Conservation (phyloP, 2,797 vertebrate species). For the Gymnothorax javanicus region DNA sequence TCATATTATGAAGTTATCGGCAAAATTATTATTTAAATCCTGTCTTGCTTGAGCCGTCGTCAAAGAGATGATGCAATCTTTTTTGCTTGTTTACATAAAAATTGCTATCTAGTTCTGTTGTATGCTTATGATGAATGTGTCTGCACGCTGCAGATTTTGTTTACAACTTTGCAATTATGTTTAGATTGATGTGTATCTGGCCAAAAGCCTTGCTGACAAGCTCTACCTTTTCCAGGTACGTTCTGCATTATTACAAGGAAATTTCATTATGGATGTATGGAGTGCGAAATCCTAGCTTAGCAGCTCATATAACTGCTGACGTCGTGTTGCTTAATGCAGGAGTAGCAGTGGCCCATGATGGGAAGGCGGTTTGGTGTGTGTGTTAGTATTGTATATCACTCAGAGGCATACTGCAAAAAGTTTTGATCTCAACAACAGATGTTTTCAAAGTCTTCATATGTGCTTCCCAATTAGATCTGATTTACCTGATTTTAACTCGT, state of each 20-base stretch:
- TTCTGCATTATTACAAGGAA: neutral
- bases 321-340: neutral
- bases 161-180: conserved; percentile 39
- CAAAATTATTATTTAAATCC: neutral
- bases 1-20: neutral
- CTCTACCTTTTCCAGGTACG: conserved; percentile 96
- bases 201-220: conserved; percentile 94
- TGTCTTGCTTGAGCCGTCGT: neutral
- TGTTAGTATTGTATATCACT: neutral
- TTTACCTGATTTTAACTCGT: neutral
- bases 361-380: neutral
- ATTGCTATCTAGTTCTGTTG: neutral
- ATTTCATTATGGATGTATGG: neutral
- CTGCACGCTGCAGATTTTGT: neutral
- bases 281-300: too few relatives aligned
- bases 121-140: neutral
- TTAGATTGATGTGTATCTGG: conserved; percentile 94
- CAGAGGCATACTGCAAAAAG: neutral
- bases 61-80: neutral
- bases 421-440: neutral
- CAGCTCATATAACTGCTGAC: neutral
- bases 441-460: neutral
- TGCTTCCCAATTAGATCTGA: neutral
- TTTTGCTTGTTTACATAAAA: neutral
- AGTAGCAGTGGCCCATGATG: neutral